phyloP scores from a whole-genome alignment of 1,140 invertebrate species.

The Drosophila willistoni region DNA sequence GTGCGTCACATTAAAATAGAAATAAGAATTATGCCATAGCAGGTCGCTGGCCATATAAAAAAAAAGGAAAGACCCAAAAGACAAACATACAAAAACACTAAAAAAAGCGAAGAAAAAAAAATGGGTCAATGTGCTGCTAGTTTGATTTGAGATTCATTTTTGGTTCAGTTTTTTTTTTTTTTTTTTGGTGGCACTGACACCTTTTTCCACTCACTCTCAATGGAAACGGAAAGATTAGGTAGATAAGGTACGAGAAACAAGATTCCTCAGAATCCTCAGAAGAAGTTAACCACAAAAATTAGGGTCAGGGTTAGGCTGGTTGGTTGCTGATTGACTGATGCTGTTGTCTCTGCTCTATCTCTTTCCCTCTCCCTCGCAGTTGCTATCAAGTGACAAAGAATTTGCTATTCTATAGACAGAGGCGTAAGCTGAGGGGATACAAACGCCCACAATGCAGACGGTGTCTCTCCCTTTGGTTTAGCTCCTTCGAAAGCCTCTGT shows the following conservation, averaged over 20 bases:
- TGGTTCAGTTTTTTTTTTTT: neutral
- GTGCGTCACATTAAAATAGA: conserved; percentile 44
- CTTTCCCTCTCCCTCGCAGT: neutral
- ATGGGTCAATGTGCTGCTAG: conserved; percentile 67
- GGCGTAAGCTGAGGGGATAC: too few relatives aligned
- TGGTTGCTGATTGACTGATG: conserved; percentile 21
- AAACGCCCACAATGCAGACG: too few relatives aligned
- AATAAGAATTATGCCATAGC: conserved; percentile 15
- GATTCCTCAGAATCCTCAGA: neutral
- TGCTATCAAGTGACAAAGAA: conserved; percentile 36
- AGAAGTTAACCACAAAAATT: conserved; percentile 52
- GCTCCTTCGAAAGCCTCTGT: neutral
- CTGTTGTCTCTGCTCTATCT: neutral
- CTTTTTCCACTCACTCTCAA: conserved; percentile 39
- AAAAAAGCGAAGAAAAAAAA: conserved; percentile 23
- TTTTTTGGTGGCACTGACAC: conserved; percentile 59
- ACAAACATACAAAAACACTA: conserved; percentile 40
- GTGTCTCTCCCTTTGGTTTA: too few relatives aligned
- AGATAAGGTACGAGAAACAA: conserved; percentile 49
- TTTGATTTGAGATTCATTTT: conserved; percentile 25
- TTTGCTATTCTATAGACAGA: too few relatives aligned
- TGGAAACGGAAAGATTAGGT: conserved; percentile 38
- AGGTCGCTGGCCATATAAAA: conserved; percentile 8
- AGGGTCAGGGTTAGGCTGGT: conserved; percentile 69
- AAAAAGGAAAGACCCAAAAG: conserved; percentile 22